Evolutionary conservation across 2,888 invertebrate genomes (phyloP).

Genomic region (Anticlea derivata): DNA sequence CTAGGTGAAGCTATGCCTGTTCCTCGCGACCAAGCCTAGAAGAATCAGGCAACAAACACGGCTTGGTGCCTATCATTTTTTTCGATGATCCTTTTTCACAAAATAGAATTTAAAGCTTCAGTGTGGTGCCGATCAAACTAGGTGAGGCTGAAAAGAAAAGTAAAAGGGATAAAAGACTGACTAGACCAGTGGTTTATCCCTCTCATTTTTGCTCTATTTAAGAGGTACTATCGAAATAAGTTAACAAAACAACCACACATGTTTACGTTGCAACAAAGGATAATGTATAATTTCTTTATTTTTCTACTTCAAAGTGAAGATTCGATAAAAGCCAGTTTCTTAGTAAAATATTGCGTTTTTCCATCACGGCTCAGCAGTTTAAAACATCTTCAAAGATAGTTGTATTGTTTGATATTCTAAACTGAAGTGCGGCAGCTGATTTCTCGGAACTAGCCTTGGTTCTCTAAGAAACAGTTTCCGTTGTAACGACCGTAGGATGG

Average conservation of each 20-base stretch:
- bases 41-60: too few species aligned
- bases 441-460: conserved; percentile 15
- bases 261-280: conserved; percentile 26
- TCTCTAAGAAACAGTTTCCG: not conserved
- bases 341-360: conserved; percentile 32
- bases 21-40: too few species aligned
- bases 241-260: conserved; percentile 28
- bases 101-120: too few species aligned
- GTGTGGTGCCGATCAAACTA: too few species aligned
- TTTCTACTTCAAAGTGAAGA: conserved; percentile 11
- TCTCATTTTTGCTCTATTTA: conserved; percentile 6
- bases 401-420: conserved; percentile 40
- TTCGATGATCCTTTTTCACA: too few species aligned
- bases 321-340: conserved; percentile 14
- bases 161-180: too few species aligned
- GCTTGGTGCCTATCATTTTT: too few species aligned
- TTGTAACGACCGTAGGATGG: not conserved
- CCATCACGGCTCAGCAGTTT: conserved; percentile 22
- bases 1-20: too few species aligned
- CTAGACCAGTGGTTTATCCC: too few species aligned
- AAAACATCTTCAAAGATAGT: conserved; percentile 29
- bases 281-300: conserved; percentile 1
- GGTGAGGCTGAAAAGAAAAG: too few species aligned
- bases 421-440: conserved; percentile 37
- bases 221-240: conserved; percentile 24